phyloP scores from a whole-genome alignment of 2,113 vertebrate genomes.

The Strix uralensis region DNA sequence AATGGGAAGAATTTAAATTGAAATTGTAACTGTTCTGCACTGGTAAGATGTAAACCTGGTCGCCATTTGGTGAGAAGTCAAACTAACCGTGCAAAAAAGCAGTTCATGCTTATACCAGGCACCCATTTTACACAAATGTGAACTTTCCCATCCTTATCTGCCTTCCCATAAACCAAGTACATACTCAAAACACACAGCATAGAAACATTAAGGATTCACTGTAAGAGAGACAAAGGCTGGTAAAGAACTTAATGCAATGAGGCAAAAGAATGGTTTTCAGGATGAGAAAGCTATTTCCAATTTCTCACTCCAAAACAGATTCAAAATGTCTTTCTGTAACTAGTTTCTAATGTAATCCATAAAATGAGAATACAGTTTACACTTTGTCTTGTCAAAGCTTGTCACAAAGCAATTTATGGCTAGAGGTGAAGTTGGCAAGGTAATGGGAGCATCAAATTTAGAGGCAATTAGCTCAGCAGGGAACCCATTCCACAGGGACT shows the following conservation, averaged over 20 bases:
- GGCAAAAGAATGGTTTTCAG: neutral
- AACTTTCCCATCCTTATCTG: neutral
- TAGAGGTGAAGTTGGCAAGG: neutral
- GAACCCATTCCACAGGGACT: neutral
- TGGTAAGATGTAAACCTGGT: neutral
- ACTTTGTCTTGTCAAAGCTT: neutral
- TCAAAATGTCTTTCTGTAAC: neutral
- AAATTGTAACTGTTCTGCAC: neutral
- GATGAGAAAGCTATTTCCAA: neutral
- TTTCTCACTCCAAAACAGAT: neutral
- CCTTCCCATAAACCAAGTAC: neutral
- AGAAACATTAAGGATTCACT: neutral
- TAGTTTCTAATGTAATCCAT: neutral
- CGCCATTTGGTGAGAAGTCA: neutral
- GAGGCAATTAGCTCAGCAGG: neutral
- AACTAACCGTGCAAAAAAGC: neutral
- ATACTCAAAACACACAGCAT: neutral
- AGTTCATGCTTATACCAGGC: neutral
- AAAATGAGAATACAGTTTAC: neutral
- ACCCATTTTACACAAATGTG: neutral
- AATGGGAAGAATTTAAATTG: neutral
- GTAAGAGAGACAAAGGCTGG: neutral
- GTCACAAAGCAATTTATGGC: neutral
- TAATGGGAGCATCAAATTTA: neutral
- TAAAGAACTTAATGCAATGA: neutral